phyloP scores from a whole-genome alignment of 2,113 vertebrate species.

The Pygoscelis adeliae region DNA sequence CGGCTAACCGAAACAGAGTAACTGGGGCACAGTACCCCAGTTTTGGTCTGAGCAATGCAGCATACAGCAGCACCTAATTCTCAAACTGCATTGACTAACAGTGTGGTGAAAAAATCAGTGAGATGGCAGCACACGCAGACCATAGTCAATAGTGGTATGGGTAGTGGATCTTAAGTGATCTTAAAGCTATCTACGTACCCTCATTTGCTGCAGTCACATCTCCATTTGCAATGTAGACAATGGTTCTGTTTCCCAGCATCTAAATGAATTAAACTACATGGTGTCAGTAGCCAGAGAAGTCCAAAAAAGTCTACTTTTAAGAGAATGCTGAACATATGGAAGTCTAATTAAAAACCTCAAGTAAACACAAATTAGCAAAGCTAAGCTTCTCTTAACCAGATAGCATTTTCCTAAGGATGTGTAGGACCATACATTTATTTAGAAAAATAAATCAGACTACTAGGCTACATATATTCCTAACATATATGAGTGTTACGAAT shows the following conservation, averaged over 20 bases:
- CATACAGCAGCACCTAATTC: background rate
- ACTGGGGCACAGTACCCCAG: background rate
- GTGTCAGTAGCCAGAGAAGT: background rate
- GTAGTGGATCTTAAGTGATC: background rate
- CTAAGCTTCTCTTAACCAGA: background rate
- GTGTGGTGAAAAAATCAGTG: rapidly evolving
- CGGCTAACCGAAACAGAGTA: background rate
- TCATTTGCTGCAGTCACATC: background rate
- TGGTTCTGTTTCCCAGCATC: background rate
- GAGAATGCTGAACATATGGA: background rate
- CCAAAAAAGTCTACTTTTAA: background rate
- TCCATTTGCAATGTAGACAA: background rate
- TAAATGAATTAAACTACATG: background rate
- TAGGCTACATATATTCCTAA: background rate
- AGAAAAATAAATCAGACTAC: background rate
- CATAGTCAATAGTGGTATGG: background rate
- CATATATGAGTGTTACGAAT: background rate
- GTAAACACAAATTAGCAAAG: background rate
- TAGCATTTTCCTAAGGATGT: background rate
- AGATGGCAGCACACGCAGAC: background rate
- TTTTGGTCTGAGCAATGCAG: background rate
- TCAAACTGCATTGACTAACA: background rate
- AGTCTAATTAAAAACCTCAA: background rate
- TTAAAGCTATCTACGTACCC: background rate
- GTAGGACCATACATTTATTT: background rate